phyloP scores from a whole-genome alignment of 2,888 invertebrate genomes.

The Mesorhabditis sp. region DNA sequence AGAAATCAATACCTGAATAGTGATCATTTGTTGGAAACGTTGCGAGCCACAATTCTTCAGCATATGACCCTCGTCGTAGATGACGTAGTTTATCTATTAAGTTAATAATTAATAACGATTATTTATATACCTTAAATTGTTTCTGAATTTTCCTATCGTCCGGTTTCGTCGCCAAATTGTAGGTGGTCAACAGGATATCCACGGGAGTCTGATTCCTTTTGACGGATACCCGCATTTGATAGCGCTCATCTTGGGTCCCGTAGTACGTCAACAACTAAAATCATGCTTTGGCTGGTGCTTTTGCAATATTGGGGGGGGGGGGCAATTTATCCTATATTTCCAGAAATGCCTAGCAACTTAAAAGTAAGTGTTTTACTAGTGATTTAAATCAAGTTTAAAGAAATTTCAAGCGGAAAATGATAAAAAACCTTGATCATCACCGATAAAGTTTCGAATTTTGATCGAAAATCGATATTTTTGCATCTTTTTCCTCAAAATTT shows the following conservation, averaged over 20 bases:
- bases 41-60: slow-evolving; percentile 92
- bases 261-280: slow-evolving; percentile 47
- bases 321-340: too few relatives aligned
- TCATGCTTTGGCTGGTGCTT: too few relatives aligned
- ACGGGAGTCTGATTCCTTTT: slow-evolving; percentile 36
- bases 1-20: slow-evolving; percentile 27
- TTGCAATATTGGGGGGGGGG: too few relatives aligned
- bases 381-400: too few relatives aligned
- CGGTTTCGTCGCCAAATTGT: slow-evolving; percentile 78
- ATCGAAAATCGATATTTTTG: too few relatives aligned
- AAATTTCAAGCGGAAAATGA: too few relatives aligned
- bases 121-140: slow-evolving; percentile 54
- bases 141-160: slow-evolving; percentile 87
- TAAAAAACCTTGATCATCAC: too few relatives aligned
- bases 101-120: neutral
- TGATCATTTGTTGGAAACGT: slow-evolving; percentile 61
- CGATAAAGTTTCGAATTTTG: too few relatives aligned
- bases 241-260: slow-evolving; percentile 47
- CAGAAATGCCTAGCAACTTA: too few relatives aligned
- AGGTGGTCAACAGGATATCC: slow-evolving; percentile 48
- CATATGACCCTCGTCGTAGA: slow-evolving; percentile 92
- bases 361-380: too few relatives aligned
- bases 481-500: too few relatives aligned
- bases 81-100: slow-evolving; percentile 78
- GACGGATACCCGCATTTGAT: slow-evolving; percentile 34